These are phyloP conservation scores for Morpho deidamia DNA, from an alignment of 2,888 invertebrate species.

Conservation along the genomic window DNA sequence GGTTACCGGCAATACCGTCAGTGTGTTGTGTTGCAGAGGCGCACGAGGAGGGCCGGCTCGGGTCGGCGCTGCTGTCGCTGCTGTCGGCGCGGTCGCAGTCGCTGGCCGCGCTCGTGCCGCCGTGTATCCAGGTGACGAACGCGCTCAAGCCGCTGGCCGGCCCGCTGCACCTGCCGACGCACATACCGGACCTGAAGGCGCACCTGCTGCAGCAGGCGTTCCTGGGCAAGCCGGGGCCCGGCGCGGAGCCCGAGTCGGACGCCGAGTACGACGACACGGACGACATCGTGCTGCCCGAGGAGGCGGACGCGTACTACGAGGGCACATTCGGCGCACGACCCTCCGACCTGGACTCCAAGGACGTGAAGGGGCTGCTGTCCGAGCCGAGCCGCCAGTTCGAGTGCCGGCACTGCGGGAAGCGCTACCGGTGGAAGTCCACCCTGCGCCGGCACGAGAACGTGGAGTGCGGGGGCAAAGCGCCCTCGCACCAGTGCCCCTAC, in stretches of 20 bases:
- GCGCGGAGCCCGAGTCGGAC: constrained; percentile 72
- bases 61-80: constrained; percentile 68
- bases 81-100: constrained; percentile 48
- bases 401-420: constrained; percentile 90
- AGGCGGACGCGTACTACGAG: constrained; percentile 49
- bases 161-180: constrained; percentile 30
- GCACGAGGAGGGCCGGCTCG: constrained; percentile 58
- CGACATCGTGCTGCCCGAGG: constrained; percentile 72
- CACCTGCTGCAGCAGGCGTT: constrained; percentile 60
- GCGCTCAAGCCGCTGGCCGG: constrained; percentile 30
- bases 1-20: constrained; percentile 68
- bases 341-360: constrained; percentile 39
- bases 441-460: constrained; percentile 89
- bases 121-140: constrained; percentile 47
- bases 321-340: constrained; percentile 27
- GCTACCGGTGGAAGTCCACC: constrained; percentile 92
- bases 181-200: constrained; percentile 50
- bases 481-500: constrained; percentile 88
- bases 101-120: constrained; percentile 45
- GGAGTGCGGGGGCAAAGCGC: constrained; percentile 90
- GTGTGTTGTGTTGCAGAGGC: constrained; percentile 71
- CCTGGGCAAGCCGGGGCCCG: constrained; percentile 48
- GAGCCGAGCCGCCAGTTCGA: constrained; percentile 82
- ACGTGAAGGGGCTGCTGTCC: constrained; percentile 51
- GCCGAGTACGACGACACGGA: constrained; percentile 72